Evolutionary conservation across 1,140 invertebrate genomes (phyloP).

Genomic region (Zaprionus davidi): DNA sequence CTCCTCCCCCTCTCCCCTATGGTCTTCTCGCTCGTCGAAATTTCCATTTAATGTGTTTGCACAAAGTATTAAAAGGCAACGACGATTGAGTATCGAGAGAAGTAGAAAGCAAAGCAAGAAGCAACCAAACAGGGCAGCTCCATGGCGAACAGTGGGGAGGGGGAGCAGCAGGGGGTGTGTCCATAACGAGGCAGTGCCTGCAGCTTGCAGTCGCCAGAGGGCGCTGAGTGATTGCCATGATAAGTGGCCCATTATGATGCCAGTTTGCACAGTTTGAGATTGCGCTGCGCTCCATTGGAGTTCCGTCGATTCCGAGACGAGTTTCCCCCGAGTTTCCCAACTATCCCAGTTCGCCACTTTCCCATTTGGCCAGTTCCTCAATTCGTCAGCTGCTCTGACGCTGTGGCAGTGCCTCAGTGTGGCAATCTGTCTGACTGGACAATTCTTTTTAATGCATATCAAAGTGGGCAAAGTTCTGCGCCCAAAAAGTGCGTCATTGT

Average conservation of each 20-base stretch:
- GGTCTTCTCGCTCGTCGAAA: conserved; percentile 66
- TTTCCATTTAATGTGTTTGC: conserved; percentile 83
- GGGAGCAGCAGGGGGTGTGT: conserved; percentile 6
- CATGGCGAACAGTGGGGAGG: not conserved
- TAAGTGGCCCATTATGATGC: conserved; percentile 82
- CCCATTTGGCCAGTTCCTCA: conserved; percentile 17
- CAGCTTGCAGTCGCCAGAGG: conserved; percentile 53
- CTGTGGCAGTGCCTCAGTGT: conserved; percentile 1
- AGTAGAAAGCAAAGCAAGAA: conserved; percentile 69
- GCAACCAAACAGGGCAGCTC: conserved; percentile 31
- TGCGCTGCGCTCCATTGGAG: conserved; percentile 32
- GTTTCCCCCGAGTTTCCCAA: not conserved
- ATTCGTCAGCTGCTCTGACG: conserved; percentile 15
- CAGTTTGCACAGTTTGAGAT: conserved; percentile 59
- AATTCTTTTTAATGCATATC: conserved; percentile 77
- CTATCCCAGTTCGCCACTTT: conserved; percentile 6
- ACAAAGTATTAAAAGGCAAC: conserved; percentile 80
- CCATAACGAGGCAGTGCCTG: conserved; percentile 45
- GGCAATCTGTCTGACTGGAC: conserved; percentile 29
- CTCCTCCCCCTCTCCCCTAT: not conserved
- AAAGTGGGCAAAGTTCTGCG: conserved; percentile 72
- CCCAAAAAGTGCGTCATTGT: conserved; percentile 74
- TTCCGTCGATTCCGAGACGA: not conserved
- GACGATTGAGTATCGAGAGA: conserved; percentile 80
- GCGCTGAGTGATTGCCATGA: conserved; percentile 80